Percentiles rank a stretch among this genome's conserved stretches.
Evolutionary conservation across 2,888 invertebrate species (phyloP).

Genomic region (Caradrina kadenii): DNA sequence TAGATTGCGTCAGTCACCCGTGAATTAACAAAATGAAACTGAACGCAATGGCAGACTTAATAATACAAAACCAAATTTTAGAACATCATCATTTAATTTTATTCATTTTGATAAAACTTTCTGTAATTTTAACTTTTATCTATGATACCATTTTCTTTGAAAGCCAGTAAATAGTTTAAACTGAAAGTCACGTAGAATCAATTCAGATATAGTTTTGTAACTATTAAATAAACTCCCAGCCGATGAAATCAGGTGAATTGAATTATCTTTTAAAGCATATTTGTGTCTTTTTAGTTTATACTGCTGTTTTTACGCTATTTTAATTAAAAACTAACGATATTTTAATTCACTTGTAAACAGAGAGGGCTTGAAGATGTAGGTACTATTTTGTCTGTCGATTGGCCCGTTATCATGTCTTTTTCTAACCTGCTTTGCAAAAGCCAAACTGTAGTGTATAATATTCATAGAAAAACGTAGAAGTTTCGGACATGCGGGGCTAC

Average conservation of each 20-base stretch:
- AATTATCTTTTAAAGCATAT: not conserved
- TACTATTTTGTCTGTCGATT: not conserved
- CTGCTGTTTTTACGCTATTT: too few relatives aligned
- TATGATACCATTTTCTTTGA: not conserved
- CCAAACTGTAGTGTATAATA: not conserved
- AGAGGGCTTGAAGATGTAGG: too few relatives aligned
- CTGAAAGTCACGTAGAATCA: conserved; percentile 26
- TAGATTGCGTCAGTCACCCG: not conserved
- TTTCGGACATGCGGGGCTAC: not conserved
- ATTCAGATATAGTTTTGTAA: conserved; percentile 25
- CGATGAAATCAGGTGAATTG: conserved; percentile 24
- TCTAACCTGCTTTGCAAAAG: not conserved
- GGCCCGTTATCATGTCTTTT: not conserved
- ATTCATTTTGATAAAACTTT: conserved; percentile 6
- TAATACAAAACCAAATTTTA: not conserved
- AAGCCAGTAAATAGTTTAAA: not conserved
- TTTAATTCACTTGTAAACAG: too few relatives aligned
- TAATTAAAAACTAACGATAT: too few relatives aligned
- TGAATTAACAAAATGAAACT: conserved; percentile 17
- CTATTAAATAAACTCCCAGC: not conserved
- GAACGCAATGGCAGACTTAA: not conserved
- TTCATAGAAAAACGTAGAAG: not conserved
- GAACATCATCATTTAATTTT: too few relatives aligned
- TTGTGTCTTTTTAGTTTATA: conserved; percentile 4
- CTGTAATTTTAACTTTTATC: not conserved